phyloP scores from a whole-genome alignment of 2,888 invertebrate genomes.

The Unio pictorum region DNA sequence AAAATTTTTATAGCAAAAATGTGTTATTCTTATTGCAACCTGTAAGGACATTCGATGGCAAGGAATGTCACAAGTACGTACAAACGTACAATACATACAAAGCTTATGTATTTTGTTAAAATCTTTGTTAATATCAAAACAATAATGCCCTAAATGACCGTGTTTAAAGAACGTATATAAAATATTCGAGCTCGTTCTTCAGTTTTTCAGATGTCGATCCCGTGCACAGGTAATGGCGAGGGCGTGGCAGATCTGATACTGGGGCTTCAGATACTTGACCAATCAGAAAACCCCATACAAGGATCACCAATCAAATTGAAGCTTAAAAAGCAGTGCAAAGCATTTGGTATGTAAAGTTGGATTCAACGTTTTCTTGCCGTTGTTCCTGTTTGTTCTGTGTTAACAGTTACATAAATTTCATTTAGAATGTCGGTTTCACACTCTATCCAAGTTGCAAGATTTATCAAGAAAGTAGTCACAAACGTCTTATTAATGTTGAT shows the following conservation, averaged over 20 bases:
- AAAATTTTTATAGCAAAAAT: no score
- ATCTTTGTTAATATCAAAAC: no score
- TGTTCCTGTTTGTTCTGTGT: neutral
- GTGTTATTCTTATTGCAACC: no score
- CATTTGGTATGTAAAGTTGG: slow-evolving; percentile 55
- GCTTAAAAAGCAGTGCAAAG: slow-evolving; percentile 63
- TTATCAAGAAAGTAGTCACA: neutral
- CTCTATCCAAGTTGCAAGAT: neutral
- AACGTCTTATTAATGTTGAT: neutral
- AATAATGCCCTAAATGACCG: no score
- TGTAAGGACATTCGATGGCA: no score
- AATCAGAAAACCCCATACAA: slow-evolving; percentile 47
- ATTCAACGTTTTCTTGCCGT: neutral
- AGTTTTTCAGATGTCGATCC: slow-evolving; percentile 69
- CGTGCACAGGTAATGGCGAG: slow-evolving; percentile 64
- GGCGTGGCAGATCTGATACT: slow-evolving; percentile 65
- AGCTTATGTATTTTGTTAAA: no score
- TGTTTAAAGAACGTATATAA: no score
- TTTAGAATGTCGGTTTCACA: neutral
- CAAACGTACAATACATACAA: no score
- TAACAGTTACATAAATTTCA: neutral
- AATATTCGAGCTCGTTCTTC: slow-evolving; percentile 5
- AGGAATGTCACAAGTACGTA: no score
- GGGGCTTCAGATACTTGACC: slow-evolving; percentile 60
- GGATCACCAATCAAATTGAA: slow-evolving; percentile 65